phyloP scores from a whole-genome alignment of 2,113 vertebrate species.

The Empidonax traillii region DNA sequence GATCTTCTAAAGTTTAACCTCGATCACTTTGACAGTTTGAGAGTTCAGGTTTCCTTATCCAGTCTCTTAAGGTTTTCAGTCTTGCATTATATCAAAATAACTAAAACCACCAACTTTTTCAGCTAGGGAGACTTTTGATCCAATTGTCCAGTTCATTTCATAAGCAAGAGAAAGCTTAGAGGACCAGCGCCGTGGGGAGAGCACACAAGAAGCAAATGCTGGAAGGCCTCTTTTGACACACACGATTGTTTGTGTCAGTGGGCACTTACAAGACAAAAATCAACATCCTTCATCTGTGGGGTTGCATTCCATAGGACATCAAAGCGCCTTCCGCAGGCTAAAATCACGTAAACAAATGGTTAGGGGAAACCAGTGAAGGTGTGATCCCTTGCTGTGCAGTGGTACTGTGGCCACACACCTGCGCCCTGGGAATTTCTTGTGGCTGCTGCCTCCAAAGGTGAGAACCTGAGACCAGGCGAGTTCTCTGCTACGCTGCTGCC shows the following conservation, averaged over 20 bases:
- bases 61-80: neutral
- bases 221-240: neutral
- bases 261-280: neutral
- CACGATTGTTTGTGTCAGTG: neutral
- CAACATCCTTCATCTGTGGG: neutral
- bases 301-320: fast-evolving
- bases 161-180: neutral
- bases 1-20: neutral
- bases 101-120: neutral
- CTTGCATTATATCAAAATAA: neutral
- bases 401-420: fast-evolving
- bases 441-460: neutral
- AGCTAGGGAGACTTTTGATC: neutral
- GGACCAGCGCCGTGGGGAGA: neutral
- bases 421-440: neutral
- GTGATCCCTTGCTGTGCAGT: neutral
- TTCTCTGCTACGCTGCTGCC: neutral
- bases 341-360: neutral
- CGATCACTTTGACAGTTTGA: neutral
- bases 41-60: neutral
- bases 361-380: fast-evolving
- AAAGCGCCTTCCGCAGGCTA: neutral
- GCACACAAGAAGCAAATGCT: neutral
- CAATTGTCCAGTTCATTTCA: neutral
- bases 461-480: neutral